A percentile compares a stretch with the other conserved stretches of the same genome.
Conservation (phyloP, 2,797 vertebrate species). For the Brachyrhaphis roseni region DNA sequence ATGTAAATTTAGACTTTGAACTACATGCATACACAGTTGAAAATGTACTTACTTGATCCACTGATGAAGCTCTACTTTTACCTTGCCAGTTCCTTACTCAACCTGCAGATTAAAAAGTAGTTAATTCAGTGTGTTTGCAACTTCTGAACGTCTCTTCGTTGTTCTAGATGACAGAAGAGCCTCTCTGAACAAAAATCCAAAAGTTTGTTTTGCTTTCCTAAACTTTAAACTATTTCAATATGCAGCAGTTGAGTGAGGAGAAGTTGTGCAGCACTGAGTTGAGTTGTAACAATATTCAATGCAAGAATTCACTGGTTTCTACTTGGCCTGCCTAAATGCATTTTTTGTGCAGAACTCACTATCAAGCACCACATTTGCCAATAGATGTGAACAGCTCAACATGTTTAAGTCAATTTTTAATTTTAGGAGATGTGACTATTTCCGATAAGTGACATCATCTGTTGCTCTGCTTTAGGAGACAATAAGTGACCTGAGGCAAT, state of each 20-base stretch:
- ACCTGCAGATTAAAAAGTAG: not conserved
- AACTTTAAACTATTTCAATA: not conserved
- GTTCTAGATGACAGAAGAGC: not conserved
- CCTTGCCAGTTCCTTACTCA: not conserved
- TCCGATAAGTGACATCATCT: not conserved
- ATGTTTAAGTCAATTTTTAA: not conserved
- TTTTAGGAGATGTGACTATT: not conserved
- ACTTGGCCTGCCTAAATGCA: not conserved
- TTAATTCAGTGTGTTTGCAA: not conserved
- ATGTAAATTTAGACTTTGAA: not conserved
- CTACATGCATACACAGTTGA: not conserved
- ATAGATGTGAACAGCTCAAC: not conserved
- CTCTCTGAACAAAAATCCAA: not conserved
- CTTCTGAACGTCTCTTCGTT: not conserved
- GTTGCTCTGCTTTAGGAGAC: slow-evolving; percentile 14
- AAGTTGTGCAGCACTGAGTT: not conserved
- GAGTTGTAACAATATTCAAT: not conserved
- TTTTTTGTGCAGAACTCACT: not conserved
- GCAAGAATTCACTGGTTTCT: not conserved
- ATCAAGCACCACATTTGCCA: not conserved
- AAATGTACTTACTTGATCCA: not conserved
- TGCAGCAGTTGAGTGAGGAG: not conserved
- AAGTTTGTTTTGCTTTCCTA: not conserved
- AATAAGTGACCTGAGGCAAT: slow-evolving; percentile 75
- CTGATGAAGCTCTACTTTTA: not conserved